phyloP scores from a whole-genome alignment of 2,113 vertebrate genomes.

The Cyphomyrus discorhynchus region DNA sequence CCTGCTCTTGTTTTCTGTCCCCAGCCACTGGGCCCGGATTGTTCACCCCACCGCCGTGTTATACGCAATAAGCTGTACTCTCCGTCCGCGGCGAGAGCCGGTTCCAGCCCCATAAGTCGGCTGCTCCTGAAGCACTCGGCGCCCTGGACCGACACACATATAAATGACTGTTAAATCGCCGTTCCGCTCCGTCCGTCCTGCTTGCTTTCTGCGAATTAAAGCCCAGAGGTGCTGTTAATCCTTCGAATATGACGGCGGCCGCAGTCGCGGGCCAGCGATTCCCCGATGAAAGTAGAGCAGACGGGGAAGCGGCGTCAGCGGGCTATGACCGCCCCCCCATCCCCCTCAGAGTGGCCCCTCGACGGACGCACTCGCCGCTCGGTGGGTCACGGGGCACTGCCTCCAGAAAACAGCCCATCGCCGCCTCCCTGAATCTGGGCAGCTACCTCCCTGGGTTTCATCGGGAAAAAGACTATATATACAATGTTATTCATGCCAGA shows the following conservation, averaged over 20 bases:
- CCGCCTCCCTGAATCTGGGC: neutral
- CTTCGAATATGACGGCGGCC: neutral
- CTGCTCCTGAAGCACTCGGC: neutral
- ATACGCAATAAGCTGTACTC: neutral
- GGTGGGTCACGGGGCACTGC: neutral
- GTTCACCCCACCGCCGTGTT: neutral
- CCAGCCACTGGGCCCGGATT: neutral
- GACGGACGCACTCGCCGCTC: neutral
- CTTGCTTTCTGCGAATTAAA: neutral
- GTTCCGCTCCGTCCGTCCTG: neutral
- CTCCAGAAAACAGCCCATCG: neutral
- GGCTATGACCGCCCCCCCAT: neutral
- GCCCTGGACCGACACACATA: neutral
- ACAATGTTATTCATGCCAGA: neutral
- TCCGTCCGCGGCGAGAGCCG: neutral
- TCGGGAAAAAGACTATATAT: neutral
- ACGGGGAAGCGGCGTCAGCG: neutral
- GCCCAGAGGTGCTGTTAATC: slow-evolving; percentile 3
- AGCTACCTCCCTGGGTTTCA: neutral
- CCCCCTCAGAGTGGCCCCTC: neutral
- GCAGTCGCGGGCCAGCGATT: neutral
- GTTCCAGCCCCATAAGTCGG: neutral
- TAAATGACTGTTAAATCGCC: neutral
- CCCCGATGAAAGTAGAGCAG: neutral
- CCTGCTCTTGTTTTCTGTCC: neutral